Percentiles rank a stretch among this genome's conserved stretches.
Conservation (phyloP, 2,888 invertebrate species). For the Agapetus fuscipes region DNA sequence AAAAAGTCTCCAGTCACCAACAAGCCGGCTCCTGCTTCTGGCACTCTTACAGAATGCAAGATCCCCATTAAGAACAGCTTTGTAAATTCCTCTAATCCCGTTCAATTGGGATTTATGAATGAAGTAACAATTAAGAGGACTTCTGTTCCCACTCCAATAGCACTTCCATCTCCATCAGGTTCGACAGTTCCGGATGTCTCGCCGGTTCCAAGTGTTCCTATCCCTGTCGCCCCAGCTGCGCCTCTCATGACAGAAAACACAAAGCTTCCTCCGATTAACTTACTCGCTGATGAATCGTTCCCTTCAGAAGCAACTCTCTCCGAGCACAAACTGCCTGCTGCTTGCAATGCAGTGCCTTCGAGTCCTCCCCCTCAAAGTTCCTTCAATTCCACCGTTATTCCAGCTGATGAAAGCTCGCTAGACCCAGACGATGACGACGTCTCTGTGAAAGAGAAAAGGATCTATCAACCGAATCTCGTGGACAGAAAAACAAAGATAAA, state of each 20-base stretch:
- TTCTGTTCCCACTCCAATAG: conserved; percentile 1
- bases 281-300: conserved; percentile 17
- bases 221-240: background rate
- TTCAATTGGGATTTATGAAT: conserved; percentile 13
- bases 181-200: no score
- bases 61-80: conserved; percentile 18
- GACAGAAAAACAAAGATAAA: conserved; percentile 35
- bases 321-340: conserved; percentile 13
- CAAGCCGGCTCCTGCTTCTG: conserved; percentile 1
- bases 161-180: conserved; percentile 1
- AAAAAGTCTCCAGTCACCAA: conserved; percentile 5
- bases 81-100: conserved; percentile 4
- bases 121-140: conserved; percentile 20
- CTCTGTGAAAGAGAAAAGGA: conserved; percentile 22
- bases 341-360: conserved; percentile 3
- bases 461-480: conserved; percentile 24
- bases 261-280: conserved; percentile 9
- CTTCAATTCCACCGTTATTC: background rate
- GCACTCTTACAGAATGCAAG: conserved; percentile 14
- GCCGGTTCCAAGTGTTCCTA: background rate
- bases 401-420: conserved; percentile 20
- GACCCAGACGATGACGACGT: conserved; percentile 18
- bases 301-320: conserved; percentile 15
- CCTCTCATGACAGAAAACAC: background rate
- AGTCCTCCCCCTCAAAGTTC: background rate